Evolutionary conservation across 2,888 invertebrate species (phyloP).

Genomic region (Phortica magna): DNA sequence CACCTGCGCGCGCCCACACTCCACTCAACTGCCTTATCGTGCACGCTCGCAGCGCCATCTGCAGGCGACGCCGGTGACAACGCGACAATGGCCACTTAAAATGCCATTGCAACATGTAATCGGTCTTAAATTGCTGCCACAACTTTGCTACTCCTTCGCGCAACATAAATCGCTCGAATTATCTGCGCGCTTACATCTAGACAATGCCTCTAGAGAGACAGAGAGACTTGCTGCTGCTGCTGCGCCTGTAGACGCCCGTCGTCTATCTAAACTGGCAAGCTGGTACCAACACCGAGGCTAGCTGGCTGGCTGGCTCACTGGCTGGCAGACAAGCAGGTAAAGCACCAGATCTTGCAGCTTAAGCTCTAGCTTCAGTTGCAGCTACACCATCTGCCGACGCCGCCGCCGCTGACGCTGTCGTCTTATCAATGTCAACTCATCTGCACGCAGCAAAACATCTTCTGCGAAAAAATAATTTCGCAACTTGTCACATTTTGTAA

Average conservation of each 20-base stretch:
- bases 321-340: conserved; percentile 42
- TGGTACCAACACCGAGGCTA: not conserved
- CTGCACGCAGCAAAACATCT: conserved; percentile 71
- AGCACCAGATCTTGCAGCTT: conserved; percentile 48
- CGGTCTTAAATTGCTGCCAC: conserved; percentile 69
- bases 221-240: conserved; percentile 15
- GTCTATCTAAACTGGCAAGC: not conserved
- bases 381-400: conserved; percentile 16
- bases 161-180: conserved; percentile 63
- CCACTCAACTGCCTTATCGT: conserved; percentile 7
- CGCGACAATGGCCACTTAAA: conserved; percentile 71
- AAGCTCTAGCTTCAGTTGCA: conserved; percentile 4
- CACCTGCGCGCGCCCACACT: conserved; percentile 56
- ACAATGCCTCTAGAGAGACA: conserved; percentile 43
- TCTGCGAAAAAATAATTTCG: conserved; percentile 69
- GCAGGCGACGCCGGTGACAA: conserved; percentile 50
- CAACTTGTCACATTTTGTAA: conserved; percentile 69
- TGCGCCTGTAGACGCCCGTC: not conserved
- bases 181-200: conserved; percentile 65
- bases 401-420: conserved; percentile 33
- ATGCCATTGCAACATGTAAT: conserved; percentile 70
- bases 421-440: conserved; percentile 69
- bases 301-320: not conserved
- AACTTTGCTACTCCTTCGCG: conserved; percentile 41
- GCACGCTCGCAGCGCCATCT: conserved; percentile 27